Percentiles rank a stretch among this genome's conserved stretches.
Evolutionary conservation across 2,888 invertebrate genomes (phyloP).

Genomic region (Pharmacophagus antenor): DNA sequence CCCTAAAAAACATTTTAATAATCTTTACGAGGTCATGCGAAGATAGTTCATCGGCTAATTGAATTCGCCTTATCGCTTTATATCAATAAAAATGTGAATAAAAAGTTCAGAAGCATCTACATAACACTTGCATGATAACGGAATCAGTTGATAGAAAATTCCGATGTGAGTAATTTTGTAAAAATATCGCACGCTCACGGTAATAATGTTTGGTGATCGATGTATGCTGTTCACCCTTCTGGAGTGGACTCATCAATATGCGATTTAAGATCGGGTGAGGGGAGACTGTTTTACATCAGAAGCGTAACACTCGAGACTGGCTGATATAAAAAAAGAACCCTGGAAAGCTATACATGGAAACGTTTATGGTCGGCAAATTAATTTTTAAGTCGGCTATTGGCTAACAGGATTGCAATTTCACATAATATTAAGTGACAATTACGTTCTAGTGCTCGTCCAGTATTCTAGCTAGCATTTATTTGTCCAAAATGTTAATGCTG

Average conservation of each 20-base stretch:
- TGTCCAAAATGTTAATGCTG: too few relatives aligned
- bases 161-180: background rate
- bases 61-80: too few relatives aligned
- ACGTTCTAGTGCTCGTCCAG: too few relatives aligned
- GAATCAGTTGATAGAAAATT: background rate
- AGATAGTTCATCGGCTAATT: too few relatives aligned
- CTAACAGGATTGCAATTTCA: background rate
- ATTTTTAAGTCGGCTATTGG: background rate
- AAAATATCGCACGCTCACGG: background rate
- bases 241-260: constrained; percentile 27
- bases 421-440: too few relatives aligned
- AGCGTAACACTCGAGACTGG: constrained; percentile 21
- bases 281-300: constrained; percentile 28
- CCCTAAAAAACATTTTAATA: too few relatives aligned
- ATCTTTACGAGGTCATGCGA: too few relatives aligned
- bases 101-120: background rate
- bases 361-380: background rate
- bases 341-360: constrained; percentile 17
- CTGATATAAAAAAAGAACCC: constrained; percentile 17
- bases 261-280: constrained; percentile 27
- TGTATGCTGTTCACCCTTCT: constrained; percentile 5
- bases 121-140: background rate
- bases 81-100: background rate
- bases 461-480: too few relatives aligned
- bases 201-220: constrained; percentile 17